phyloP scores from a whole-genome alignment of 2,888 invertebrate species.

The Notocelia uddmanniana region DNA sequence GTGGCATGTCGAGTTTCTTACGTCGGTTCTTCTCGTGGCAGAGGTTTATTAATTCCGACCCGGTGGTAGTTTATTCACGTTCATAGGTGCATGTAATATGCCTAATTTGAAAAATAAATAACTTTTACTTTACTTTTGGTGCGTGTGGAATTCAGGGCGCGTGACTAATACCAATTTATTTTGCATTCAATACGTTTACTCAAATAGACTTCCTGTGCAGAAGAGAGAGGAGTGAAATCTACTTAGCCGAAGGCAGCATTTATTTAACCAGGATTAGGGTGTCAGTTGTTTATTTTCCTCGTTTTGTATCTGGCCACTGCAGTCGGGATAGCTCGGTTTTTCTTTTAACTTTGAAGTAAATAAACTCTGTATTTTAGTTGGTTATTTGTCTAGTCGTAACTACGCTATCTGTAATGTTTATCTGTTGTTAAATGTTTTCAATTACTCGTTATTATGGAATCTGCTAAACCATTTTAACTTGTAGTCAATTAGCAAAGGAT shows the following conservation, averaged over 20 bases:
- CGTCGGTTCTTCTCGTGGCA: too few relatives aligned
- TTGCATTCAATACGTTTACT: too few relatives aligned
- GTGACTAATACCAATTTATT: too few relatives aligned
- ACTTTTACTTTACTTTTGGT: too few relatives aligned
- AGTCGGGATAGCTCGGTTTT: slow-evolving; percentile 6
- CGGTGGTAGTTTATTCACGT: too few relatives aligned
- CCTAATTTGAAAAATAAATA: too few relatives aligned
- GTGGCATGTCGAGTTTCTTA: too few relatives aligned
- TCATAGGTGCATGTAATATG: too few relatives aligned
- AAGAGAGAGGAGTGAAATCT: slow-evolving; percentile 2
- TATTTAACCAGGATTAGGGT: slow-evolving; percentile 36
- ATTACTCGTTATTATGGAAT: background rate
- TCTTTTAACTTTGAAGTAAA: slow-evolving; percentile 5
- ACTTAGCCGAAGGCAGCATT: slow-evolving; percentile 32
- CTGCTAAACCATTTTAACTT: background rate
- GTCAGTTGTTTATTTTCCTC: slow-evolving; percentile 38
- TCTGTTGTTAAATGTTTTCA: background rate
- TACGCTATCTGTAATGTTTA: background rate
- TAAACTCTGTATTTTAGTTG: slow-evolving; percentile 9
- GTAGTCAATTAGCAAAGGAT: too few relatives aligned
- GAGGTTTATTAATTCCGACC: too few relatives aligned
- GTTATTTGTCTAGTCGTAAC: slow-evolving; percentile 15
- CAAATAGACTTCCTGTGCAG: background rate
- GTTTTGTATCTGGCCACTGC: slow-evolving; percentile 22
- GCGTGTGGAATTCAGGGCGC: too few relatives aligned